Percentiles rank a stretch among this genome's conserved stretches.
These are phyloP conservation scores for Oophaga sylvatica DNA, from an alignment of 2,797 vertebrate species.

Conservation along the genomic window DNA sequence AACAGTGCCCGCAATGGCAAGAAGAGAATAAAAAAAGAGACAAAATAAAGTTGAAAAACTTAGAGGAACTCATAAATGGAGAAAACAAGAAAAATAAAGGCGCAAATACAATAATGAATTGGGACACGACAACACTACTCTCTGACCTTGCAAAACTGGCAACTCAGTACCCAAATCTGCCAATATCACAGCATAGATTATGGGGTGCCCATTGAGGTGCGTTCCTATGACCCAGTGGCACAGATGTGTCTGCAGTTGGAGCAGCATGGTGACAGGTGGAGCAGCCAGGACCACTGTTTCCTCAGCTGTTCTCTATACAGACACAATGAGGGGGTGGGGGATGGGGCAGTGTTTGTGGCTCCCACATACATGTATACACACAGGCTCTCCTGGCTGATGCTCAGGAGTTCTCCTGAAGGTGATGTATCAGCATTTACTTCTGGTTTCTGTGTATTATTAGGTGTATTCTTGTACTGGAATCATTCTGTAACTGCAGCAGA, in stretches of 20 bases:
- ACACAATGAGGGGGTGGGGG: slow-evolving; percentile 15
- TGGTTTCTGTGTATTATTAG: too few species aligned
- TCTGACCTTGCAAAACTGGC: neutral
- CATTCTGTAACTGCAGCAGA: neutral
- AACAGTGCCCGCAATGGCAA: too few species aligned
- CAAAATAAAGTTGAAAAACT: too few species aligned
- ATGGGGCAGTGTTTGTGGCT: neutral
- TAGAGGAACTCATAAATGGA: too few species aligned
- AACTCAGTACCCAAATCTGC: neutral
- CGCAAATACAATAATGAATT: too few species aligned
- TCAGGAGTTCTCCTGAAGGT: neutral
- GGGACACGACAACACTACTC: neutral
- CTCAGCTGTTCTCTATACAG: slow-evolving; percentile 41
- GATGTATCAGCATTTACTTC: neutral
- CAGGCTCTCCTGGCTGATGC: too few species aligned
- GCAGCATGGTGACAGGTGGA: slow-evolving; percentile 2
- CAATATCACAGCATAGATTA: neutral
- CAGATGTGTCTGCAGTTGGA: neutral
- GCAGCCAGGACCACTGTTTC: neutral
- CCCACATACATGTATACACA: neutral
- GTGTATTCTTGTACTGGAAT: neutral
- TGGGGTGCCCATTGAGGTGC: neutral
- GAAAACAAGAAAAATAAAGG: too few species aligned
- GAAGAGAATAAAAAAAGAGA: too few species aligned
- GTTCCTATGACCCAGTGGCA: neutral